Conservation (phyloP, 1,140 invertebrate genomes). For the Callitettix versicolor region DNA sequence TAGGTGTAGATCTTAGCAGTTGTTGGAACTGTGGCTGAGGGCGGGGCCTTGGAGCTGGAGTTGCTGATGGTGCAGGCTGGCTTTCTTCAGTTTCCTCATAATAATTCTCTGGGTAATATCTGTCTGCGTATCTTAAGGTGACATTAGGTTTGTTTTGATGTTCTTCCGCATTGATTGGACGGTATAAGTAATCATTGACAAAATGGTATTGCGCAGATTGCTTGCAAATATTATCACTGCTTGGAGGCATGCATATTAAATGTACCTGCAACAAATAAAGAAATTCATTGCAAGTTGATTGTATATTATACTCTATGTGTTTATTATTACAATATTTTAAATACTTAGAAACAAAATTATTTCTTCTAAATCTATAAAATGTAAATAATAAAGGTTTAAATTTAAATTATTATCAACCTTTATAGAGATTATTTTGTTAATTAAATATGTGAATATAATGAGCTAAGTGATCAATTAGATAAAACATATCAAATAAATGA, state of each 20-base stretch:
- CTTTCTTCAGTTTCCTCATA: slow-evolving; percentile 20
- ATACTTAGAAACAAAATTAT: too few species aligned
- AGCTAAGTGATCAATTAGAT: too few species aligned
- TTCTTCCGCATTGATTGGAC: slow-evolving; percentile 73
- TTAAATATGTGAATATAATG: too few species aligned
- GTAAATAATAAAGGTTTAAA: too few species aligned
- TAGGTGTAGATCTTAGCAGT: slow-evolving; percentile 10
- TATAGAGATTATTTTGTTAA: too few species aligned
- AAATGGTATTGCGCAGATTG: slow-evolving; percentile 83
- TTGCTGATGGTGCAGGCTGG: slow-evolving; percentile 11
- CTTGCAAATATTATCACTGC: slow-evolving; percentile 78
- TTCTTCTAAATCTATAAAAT: too few species aligned
- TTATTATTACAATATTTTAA: too few species aligned
- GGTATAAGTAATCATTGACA: slow-evolving; percentile 86
- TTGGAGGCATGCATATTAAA: slow-evolving; percentile 84
- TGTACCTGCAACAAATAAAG: slow-evolving; percentile 55
- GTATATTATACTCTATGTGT: too few species aligned
- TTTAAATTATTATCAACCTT: too few species aligned
- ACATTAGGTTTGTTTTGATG: slow-evolving; percentile 69
- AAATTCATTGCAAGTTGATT: too few species aligned
- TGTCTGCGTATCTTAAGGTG: slow-evolving; percentile 72
- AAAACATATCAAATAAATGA: too few species aligned
- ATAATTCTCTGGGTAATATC: slow-evolving; percentile 33
- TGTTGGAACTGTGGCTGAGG: slow-evolving; percentile 3
- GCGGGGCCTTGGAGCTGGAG: slow-evolving; percentile 4